phyloP scores from a whole-genome alignment of 2,797 vertebrate genomes.

The Leontopithecus rosalia region DNA sequence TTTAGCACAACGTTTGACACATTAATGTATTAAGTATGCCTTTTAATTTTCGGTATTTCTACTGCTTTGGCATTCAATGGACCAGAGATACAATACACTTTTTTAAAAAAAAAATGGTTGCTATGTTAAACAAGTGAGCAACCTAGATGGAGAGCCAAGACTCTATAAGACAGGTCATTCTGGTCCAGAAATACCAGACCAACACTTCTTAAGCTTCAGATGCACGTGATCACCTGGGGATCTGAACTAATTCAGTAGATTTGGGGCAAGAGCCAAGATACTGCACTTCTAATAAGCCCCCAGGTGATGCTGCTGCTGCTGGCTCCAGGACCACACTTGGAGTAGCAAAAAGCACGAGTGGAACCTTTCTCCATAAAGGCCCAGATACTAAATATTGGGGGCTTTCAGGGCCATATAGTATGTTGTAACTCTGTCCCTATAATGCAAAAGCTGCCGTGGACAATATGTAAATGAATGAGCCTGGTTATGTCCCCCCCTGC shows the following conservation, averaged over 20 bases:
- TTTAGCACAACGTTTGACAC: too few relatives aligned
- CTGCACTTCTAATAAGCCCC: neutral
- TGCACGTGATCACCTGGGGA: neutral
- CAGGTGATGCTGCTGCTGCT: neutral
- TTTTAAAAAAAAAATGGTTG: neutral
- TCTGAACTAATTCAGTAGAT: neutral
- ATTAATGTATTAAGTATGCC: neutral
- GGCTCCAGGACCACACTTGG: neutral
- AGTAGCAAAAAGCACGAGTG: neutral
- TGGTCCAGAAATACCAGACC: neutral
- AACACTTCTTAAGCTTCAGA: neutral
- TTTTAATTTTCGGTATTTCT: neutral
- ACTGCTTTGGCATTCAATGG: neutral
- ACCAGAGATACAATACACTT: neutral
- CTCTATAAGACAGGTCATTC: neutral
- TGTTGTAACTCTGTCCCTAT: neutral
- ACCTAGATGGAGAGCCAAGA: neutral
- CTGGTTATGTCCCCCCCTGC: neutral
- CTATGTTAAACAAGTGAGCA: neutral
- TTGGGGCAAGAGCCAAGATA: neutral
- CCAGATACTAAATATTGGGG: neutral
- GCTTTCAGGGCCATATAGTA: neutral
- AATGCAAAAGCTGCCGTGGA: neutral
- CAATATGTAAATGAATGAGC: neutral
- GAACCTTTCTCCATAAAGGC: neutral